phyloP scores from a whole-genome alignment of 2,113 vertebrate genomes.

The Prinia subflava region DNA sequence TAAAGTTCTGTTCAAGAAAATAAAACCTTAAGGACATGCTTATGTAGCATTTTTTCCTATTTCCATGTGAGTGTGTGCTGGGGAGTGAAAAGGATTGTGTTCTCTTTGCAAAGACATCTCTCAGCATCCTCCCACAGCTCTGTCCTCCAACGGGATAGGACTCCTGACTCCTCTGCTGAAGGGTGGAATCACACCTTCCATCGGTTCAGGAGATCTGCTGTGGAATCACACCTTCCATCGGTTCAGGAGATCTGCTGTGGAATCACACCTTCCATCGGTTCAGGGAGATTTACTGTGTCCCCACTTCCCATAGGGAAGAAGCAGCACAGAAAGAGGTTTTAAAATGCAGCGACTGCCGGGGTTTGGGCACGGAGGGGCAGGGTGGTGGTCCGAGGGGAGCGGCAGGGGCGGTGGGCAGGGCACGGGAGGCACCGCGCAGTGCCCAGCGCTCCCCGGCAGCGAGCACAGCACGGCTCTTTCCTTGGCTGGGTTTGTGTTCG shows the following conservation, averaged over 20 bases:
- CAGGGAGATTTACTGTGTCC: not conserved
- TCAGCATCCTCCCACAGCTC: not conserved
- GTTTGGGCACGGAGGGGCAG: not conserved
- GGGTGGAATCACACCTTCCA: not conserved
- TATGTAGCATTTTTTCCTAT: fast-evolving
- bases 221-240: not conserved
- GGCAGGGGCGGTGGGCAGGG: not conserved
- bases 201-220: fast-evolving
- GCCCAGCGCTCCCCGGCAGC: not conserved
- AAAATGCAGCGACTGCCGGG: fast-evolving
- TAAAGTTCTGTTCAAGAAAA: not conserved
- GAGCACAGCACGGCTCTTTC: fast-evolving
- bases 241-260: not conserved
- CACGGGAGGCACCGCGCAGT: fast-evolving
- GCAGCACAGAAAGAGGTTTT: not conserved
- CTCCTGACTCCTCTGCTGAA: fast-evolving
- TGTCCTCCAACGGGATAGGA: fast-evolving
- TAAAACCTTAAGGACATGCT: not conserved
- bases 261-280: not conserved
- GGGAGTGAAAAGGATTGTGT: fast-evolving
- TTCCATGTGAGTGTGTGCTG: fast-evolving
- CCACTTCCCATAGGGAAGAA: not conserved
- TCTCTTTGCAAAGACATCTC: not conserved
- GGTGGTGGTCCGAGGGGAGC: fast-evolving
- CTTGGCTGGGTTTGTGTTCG: not conserved